Evolutionary conservation across 30 jellyfish, hydroid and myxozoan species (phyloP), one percentile per base, ranked within the genome.

Genomic region (Nemopilema nomurai): DNA sequence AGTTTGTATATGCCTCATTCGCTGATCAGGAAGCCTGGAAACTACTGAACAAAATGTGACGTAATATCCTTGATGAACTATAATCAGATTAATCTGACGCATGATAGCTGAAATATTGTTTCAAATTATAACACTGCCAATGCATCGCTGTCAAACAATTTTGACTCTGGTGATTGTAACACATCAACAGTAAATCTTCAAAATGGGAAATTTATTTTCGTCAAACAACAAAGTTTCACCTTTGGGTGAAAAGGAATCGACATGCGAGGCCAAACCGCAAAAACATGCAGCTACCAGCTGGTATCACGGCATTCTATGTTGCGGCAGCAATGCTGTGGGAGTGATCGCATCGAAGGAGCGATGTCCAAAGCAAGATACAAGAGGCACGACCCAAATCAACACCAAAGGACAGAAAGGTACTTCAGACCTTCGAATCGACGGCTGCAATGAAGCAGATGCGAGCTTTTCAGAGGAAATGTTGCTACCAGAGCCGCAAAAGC

Each of bases 161-260:
- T 41, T 41, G 13, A 41, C 57, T 41, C 13, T 13, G 57, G 57
- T 41, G 6, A 41, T 13, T 41, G 57, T 13, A 41, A 3, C 13
- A 41, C 57, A 13, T 41, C 6, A 6, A 41, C n/a, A n/a, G n/a
- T n/a, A n/a, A n/a, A n/a, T n/a, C n/a, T n/a, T n/a, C n/a, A 67
- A 26, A 16, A 67, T 67, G 77, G 77, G 77, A 67, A 67, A 67
- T 31, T 20, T 67, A 67, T 67, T 67, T 23, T 8, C 77, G 77
- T 8, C 17, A 31, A 67, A 67, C 8, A 67, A 26, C 4, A 67
- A 67, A 67, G 77, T 67, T 67, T 21, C 31, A 49, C 77, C 77
- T 16, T 31, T 20, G 49, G 49, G 8, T 1, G 77, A 26, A 3
- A 18, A 49, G 49, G 9, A 8, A 18, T 8, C 4, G 28, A 16